Evolutionary conservation across 2,888 invertebrate genomes (phyloP).

Genomic region (Nysson spinosus): DNA sequence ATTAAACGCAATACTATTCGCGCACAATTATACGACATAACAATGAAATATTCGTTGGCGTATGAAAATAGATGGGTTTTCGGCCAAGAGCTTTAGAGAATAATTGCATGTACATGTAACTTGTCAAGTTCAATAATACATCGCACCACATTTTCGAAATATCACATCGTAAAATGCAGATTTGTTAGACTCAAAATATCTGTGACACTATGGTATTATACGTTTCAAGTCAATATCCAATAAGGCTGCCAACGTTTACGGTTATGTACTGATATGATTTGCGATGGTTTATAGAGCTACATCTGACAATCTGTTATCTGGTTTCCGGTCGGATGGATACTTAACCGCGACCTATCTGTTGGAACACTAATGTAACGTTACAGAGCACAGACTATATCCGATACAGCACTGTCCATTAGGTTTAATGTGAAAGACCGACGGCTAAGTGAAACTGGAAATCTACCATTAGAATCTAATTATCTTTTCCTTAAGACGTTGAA

Average conservation of each 20-base stretch:
- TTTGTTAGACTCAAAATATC: too few species aligned
- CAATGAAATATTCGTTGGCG: too few species aligned
- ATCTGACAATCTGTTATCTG: constrained; percentile 60
- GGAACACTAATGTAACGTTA: constrained; percentile 63
- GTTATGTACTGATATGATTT: constrained; percentile 13
- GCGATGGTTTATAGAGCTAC: constrained; percentile 34
- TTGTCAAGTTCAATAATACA: too few species aligned
- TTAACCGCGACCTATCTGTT: constrained; percentile 60
- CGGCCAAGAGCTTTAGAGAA: too few species aligned
- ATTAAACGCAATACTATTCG: too few species aligned
- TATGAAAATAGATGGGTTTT: too few species aligned
- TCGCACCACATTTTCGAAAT: too few species aligned
- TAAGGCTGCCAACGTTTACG: constrained; percentile 8
- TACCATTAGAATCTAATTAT: constrained; percentile 41
- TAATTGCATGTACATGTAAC: too few species aligned
- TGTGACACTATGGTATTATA: too few species aligned
- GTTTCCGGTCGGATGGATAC: constrained; percentile 52
- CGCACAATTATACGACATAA: too few species aligned
- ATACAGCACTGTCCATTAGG: constrained; percentile 38
- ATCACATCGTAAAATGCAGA: too few species aligned
- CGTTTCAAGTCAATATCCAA: too few species aligned
- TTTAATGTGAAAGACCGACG: constrained; percentile 41
- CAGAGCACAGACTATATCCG: constrained; percentile 47
- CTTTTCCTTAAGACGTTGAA: constrained; percentile 20
- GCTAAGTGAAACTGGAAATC: constrained; percentile 42